A percentile compares a stretch with the other conserved stretches of the same genome.
Conservation (phyloP, 2,888 invertebrate species). For the Zeuzera pyrina region DNA sequence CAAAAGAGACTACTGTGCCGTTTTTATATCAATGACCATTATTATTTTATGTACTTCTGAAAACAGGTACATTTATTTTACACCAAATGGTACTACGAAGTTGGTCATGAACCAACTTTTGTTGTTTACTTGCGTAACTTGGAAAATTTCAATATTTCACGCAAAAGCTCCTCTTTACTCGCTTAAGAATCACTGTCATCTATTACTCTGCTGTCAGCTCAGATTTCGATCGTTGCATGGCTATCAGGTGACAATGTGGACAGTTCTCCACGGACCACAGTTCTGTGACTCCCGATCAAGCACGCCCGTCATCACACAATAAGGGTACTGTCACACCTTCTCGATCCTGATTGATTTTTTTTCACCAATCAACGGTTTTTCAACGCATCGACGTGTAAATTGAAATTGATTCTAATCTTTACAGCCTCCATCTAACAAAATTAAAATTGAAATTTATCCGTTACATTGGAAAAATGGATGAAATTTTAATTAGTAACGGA, state of each 20-base stretch:
- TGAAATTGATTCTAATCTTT: conserved; percentile 49
- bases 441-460: conserved; percentile 27
- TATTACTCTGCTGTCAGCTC: conserved; percentile 25
- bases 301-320: conserved; percentile 59
- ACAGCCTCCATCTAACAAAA: conserved; percentile 33
- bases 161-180: too few species aligned
- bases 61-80: too few species aligned
- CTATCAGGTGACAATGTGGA: conserved; percentile 50
- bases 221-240: conserved; percentile 26
- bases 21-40: too few species aligned
- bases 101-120: too few species aligned
- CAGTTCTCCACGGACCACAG: conserved; percentile 50
- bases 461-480: conserved; percentile 25
- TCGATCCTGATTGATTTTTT: conserved; percentile 68
- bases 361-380: conserved; percentile 39
- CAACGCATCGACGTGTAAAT: conserved; percentile 40
- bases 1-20: too few species aligned
- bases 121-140: too few species aligned
- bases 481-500: conserved; percentile 19
- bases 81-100: too few species aligned
- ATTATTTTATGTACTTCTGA: too few species aligned
- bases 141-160: too few species aligned
- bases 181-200: conserved; percentile 35
- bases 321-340: conserved; percentile 50
- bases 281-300: conserved; percentile 49